Evolutionary conservation across 2,888 invertebrate genomes (phyloP).

Genomic region (Athalia circularis): DNA sequence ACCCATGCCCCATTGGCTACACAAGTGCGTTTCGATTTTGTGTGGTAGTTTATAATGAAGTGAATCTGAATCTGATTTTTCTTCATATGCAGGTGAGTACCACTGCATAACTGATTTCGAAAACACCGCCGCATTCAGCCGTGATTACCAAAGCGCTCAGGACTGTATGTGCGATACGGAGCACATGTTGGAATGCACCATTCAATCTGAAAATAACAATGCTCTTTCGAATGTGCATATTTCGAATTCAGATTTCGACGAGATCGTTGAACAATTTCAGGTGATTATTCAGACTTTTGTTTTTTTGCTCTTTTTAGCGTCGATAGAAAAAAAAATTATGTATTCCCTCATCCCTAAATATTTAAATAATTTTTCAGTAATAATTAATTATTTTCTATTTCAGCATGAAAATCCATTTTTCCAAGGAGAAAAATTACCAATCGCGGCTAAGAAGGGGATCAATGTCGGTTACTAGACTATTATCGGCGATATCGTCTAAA

Average conservation of each 20-base stretch:
- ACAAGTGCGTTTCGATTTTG: conserved; percentile 77
- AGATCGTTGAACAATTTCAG: conserved; percentile 80
- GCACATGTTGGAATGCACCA: conserved; percentile 96
- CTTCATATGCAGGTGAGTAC: conserved; percentile 81
- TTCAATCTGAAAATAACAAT: conserved; percentile 73
- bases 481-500: conserved; percentile 3
- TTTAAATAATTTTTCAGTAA: conserved; percentile 23
- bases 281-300: conserved; percentile 64
- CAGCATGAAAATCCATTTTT: conserved; percentile 89
- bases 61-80: conserved; percentile 27
- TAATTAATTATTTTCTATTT: conserved; percentile 65
- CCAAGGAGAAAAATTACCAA: conserved; percentile 89
- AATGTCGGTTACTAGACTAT: conserved; percentile 77
- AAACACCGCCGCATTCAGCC: conserved; percentile 96
- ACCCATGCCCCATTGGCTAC: conserved; percentile 98
- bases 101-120: conserved; percentile 94
- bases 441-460: conserved; percentile 95
- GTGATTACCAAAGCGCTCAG: conserved; percentile 93
- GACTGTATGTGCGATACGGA: conserved; percentile 99
- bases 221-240: conserved; percentile 66
- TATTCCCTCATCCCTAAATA: not conserved
- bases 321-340: not conserved
- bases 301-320: not conserved
- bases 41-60: not conserved
- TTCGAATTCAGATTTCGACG: conserved; percentile 79